Evolutionary conservation across 2,888 invertebrate genomes (phyloP).

Genomic region (Agonopterix heracliana): DNA sequence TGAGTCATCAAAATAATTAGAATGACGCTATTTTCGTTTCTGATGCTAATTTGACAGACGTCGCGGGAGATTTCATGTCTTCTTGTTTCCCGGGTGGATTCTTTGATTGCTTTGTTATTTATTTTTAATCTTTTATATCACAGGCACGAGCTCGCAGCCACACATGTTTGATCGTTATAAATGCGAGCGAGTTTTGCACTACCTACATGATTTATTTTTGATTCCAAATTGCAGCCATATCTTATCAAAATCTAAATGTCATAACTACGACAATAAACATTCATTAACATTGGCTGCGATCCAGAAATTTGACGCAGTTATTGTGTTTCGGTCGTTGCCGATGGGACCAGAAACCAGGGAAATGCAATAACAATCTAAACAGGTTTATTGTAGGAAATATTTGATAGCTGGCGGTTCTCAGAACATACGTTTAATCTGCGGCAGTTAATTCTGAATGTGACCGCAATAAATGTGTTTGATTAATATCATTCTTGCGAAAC

Average conservation of each 20-base stretch:
- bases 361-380: slow-evolving; percentile 46
- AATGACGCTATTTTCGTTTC: slow-evolving; percentile 75
- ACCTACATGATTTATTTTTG: too few relatives aligned
- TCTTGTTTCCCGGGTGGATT: slow-evolving; percentile 56
- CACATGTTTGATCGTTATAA: slow-evolving; percentile 24
- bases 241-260: slow-evolving; percentile 34
- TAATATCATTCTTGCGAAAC: slow-evolving; percentile 66
- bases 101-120: slow-evolving; percentile 65
- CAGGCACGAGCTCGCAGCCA: slow-evolving; percentile 19
- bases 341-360: slow-evolving; percentile 46
- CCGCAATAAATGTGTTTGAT: slow-evolving; percentile 71
- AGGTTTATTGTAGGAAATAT: slow-evolving; percentile 67
- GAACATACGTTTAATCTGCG: slow-evolving; percentile 62
- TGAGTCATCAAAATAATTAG: slow-evolving; percentile 77
- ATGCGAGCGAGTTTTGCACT: too few relatives aligned
- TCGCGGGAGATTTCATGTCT: slow-evolving; percentile 71
- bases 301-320: slow-evolving; percentile 52
- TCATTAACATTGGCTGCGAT: slow-evolving; percentile 57
- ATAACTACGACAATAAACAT: slow-evolving; percentile 43
- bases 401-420: slow-evolving; percentile 64
- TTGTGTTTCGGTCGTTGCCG: slow-evolving; percentile 33
- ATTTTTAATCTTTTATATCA: slow-evolving; percentile 33
- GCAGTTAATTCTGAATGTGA: slow-evolving; percentile 60
- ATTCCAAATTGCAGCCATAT: slow-evolving; percentile 14
- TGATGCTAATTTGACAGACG: slow-evolving; percentile 76